Evolutionary conservation across 2,888 invertebrate species (phyloP).

Genomic region (Meiosimyza decipiens): DNA sequence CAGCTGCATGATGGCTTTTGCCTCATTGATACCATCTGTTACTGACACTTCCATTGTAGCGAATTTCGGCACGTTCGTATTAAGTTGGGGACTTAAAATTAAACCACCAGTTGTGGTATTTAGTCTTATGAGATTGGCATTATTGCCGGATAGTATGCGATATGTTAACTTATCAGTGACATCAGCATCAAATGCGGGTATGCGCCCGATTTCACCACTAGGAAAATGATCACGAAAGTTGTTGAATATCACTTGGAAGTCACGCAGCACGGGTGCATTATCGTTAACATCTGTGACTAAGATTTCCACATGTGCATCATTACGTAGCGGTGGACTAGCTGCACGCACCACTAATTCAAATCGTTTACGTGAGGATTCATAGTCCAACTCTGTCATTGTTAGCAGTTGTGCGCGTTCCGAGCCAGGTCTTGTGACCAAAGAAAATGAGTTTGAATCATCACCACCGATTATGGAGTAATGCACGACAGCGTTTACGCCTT

Average conservation of each 20-base stretch:
- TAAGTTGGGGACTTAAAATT: constrained; percentile 89
- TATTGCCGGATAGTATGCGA: constrained; percentile 89
- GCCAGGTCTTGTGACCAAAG: constrained; percentile 82
- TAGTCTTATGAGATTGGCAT: constrained; percentile 86
- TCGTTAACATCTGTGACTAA: constrained; percentile 95
- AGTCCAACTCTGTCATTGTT: constrained; percentile 92
- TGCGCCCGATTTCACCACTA: constrained; percentile 87
- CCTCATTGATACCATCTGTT: constrained; percentile 92
- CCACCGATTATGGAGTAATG: constrained; percentile 96
- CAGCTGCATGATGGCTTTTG: constrained; percentile 91
- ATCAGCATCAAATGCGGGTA: constrained; percentile 95
- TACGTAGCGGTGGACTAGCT: constrained; percentile 88
- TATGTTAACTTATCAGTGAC: constrained; percentile 87
- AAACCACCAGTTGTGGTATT: constrained; percentile 87
- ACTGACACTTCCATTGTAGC: constrained; percentile 95
- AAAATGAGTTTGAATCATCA: constrained; percentile 88
- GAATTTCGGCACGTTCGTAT: constrained; percentile 93
- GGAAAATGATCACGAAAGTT: constrained; percentile 95
- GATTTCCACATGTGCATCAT: constrained; percentile 88
- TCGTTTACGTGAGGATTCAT: constrained; percentile 91
- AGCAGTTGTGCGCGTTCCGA: constrained; percentile 88
- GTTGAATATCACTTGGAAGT: constrained; percentile 94
- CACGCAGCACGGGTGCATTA: constrained; percentile 90
- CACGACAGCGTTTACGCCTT: constrained; percentile 89
- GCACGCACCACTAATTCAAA: constrained; percentile 91